Conservation (phyloP, 2,797 vertebrate genomes). For the Anabas testudineus region DNA sequence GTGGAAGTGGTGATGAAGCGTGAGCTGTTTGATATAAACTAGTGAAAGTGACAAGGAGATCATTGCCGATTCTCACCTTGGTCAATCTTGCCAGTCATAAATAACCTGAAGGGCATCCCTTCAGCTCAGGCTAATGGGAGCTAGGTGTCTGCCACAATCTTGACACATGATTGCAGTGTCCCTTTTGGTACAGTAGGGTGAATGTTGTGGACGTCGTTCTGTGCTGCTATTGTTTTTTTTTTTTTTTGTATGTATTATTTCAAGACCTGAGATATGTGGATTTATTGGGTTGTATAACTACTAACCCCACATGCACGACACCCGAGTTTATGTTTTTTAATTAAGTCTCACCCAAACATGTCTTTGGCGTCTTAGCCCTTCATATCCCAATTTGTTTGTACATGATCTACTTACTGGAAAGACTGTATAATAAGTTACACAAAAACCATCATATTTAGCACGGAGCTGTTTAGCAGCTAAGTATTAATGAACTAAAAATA, state of each 20-base stretch:
- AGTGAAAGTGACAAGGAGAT: constrained; percentile 71
- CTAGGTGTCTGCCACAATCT: constrained; percentile 30
- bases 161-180: constrained; percentile 39
- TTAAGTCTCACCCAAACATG: constrained; percentile 5
- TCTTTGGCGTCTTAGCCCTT: not conserved
- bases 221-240: not conserved
- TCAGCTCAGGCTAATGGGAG: constrained; percentile 58
- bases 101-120: constrained; percentile 61
- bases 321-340: constrained; percentile 36
- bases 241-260: constrained; percentile 6
- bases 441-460: not conserved
- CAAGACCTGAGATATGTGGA: not conserved
- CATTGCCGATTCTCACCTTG: constrained; percentile 69
- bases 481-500: not conserved
- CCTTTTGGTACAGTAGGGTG: constrained; percentile 17
- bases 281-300: constrained; percentile 6
- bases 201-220: constrained; percentile 16
- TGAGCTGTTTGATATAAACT: constrained; percentile 72
- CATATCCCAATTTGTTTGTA: not conserved
- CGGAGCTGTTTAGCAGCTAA: not conserved
- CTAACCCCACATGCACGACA: constrained; percentile 28
- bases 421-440: not conserved
- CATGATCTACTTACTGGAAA: not conserved
- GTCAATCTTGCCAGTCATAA: constrained; percentile 54
- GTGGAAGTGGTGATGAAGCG: constrained; percentile 62